Evolutionary conservation across 2,797 vertebrate species (phyloP), one percentile per base, ranked within the genome.

Genomic region (Corythornis leucogaster): DNA sequence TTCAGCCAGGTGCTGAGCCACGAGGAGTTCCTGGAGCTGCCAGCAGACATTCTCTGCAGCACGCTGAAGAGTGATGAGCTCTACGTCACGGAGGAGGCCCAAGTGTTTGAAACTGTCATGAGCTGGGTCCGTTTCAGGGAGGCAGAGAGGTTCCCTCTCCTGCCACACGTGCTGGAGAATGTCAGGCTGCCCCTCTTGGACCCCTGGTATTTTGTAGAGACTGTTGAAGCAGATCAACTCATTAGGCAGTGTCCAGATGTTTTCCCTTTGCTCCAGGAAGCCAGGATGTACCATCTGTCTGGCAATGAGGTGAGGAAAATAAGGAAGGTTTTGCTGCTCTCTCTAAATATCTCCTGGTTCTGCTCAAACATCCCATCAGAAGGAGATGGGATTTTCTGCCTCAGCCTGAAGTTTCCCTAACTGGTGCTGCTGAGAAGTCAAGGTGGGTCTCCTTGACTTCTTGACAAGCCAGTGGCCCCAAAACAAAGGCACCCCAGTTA

Each of bases 201-300:
- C 89, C 98, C 98, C 0, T 99, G 99, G 84, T 99, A 99, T 95
- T 99, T 99, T 21, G 99, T 99, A 69, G 98, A 99, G 80, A 98
- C 96, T 15, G 99, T 99, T 61, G 99, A 99, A 97, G 98, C 98
- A 0, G 98, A 99, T 62, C 97, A 98, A 64, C 96, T 99, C 82
- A 98, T 99, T 91, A 98, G 99, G 19, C 85, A 95, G 87, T 99
- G 99, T 88, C 98, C 98, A 4, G 98, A 99, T 55, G 98, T 97
- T 26, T 99, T 99, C 93, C 97, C 98, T 15, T 96, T 99, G 88
- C 95, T 99, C 78, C 99, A 99, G 96, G 99, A 99, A 97, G 98
- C 99, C 43, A 98, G 99, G 50, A 97, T 96, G 94, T 99, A 99
- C 95, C 98, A 99, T 87, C 98, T 99, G 55, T 98, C 98, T 6